Base-by-base conservation (phyloP, 2,888 invertebrate genomes). In the Drosophila macrospina region DNA sequence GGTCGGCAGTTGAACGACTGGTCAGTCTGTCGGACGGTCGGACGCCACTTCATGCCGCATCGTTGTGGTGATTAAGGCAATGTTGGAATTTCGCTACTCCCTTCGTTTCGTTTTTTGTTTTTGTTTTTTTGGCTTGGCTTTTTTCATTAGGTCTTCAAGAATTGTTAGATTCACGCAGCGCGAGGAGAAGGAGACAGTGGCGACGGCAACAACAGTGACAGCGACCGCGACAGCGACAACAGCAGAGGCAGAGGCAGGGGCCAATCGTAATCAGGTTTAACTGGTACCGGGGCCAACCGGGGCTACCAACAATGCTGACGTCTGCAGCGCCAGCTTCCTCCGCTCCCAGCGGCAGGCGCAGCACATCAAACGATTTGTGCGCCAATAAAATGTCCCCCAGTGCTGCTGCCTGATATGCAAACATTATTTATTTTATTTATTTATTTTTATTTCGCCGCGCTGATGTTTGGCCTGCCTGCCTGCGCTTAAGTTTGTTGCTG, bases 311-410 rank as follows among this genome's bases (percentile, higher is more conserved):
- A 52, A 36, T 63, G 65, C 48, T 66, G 65, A 69, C 69, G 71
- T 79, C 63, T 71, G 62, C 71, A 76, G 61, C 80, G 62, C 67
- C 75, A 70, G 79, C 65, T 66, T 77, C 78, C 61, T 77, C 76
- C 63, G 67, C 71, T 74, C 66, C 65, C 78, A 80, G 65, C 69
- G 57, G 67, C 66, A 26, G 39, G 60, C 79, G 80, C 78, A 74
- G 80, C 86, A 85, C 80, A 85, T 85, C 88, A 85, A 85, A 85
- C 77, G 87, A 85, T 85, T 84, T 87, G 65, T 84, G 87, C 82
- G 88, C 85, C 80, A 85, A 85, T 85, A 82, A 87, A 88, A 82
- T 83, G 88, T 86, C 88, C 80, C 86, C 80, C 74, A 74, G 71
- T 78, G 65, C 74, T 71, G 87, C 65, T 76, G 70, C 52, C 88